Base-by-base conservation (phyloP, 2,113 vertebrate genomes). In the Xiphias gladius region DNA sequence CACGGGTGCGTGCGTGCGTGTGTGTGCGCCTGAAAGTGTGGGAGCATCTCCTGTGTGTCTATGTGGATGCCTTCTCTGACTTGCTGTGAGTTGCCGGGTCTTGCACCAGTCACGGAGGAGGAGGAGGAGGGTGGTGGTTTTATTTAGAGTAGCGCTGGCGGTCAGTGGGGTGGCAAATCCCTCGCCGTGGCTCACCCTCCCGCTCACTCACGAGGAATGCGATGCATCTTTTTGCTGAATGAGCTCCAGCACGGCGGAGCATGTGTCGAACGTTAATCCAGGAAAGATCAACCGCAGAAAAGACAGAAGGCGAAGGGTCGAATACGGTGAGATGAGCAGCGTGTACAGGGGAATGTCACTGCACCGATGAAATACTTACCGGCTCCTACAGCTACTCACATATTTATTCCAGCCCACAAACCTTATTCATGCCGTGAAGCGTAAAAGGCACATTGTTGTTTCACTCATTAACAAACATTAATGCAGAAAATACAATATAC, bases 91-190 rank as follows among this genome's bases (percentile, higher is more conserved):
- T 43, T 64, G 76, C 82, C 26, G 14, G 22, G 75, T 43, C 50
- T 76, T 35, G 61, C 19, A 1, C 76, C 80, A 66, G 64, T 81
- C 75, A 61, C 22, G 54, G 52, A 2, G 50, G 58, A 39, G 41
- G 70, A 54, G 26, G 43, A 37, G 43, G 57, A 30, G 35, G 32
- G 24, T 32, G 28, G n/a, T 3, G 13, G 76, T 10, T 67, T 86
- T 90, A 90, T 92, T 91, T 82, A 84, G 76, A 76, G 62, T 6
- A 52, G 55, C 57, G 73, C 83, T 83, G 14, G 63, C 54, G 16
- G 86, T 79, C 69, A 82, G 61, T 11, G 16, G 26, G 69, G 71
- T 61, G 81, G 58, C 73, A 57, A 37, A 66, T 7, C 24, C 68
- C 71, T 62, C 48, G 26, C 73, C 78, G 78, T 10, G 14, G 2